Percentiles rank a stretch among this genome's conserved stretches.
Conservation (phyloP, 2,113 vertebrate species). For the Rissa tridactyla region DNA sequence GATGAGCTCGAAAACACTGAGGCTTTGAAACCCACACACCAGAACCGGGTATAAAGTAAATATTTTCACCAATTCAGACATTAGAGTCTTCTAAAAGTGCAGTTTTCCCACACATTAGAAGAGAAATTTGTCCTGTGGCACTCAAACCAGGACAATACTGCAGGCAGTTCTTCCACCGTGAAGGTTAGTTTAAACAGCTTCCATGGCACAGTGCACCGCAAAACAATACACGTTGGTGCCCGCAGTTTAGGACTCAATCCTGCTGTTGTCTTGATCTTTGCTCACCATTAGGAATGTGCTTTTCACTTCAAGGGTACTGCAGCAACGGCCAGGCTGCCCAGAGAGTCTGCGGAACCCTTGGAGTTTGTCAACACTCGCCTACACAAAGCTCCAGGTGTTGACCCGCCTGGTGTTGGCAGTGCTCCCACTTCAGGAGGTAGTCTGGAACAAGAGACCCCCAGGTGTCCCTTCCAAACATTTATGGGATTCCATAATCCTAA, state of each 20-base stretch:
- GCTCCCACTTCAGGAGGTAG: background rate
- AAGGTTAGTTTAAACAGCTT: background rate
- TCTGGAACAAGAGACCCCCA: background rate
- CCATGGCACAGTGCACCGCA: rapidly evolving
- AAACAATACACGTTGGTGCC: background rate
- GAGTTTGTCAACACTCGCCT: background rate
- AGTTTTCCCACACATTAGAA: background rate
- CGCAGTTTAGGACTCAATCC: background rate
- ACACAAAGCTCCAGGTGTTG: background rate
- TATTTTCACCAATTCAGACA: background rate
- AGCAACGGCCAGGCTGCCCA: background rate
- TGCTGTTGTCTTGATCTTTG: background rate
- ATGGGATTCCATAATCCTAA: background rate
- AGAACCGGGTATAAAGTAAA: background rate
- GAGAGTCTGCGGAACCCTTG: background rate
- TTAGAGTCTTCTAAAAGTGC: background rate
- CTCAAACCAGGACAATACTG: background rate
- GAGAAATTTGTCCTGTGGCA: background rate
- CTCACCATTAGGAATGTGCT: background rate
- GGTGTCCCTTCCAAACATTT: background rate
- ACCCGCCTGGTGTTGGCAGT: background rate
- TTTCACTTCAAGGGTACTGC: background rate
- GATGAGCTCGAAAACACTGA: too few relatives aligned
- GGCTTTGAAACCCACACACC: background rate
- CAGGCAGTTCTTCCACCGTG: background rate